A percentile compares a stretch with the other conserved stretches of the same genome.
Evolutionary conservation across 2,888 invertebrate genomes (phyloP).

Genomic region (Marronus borbonicus): DNA sequence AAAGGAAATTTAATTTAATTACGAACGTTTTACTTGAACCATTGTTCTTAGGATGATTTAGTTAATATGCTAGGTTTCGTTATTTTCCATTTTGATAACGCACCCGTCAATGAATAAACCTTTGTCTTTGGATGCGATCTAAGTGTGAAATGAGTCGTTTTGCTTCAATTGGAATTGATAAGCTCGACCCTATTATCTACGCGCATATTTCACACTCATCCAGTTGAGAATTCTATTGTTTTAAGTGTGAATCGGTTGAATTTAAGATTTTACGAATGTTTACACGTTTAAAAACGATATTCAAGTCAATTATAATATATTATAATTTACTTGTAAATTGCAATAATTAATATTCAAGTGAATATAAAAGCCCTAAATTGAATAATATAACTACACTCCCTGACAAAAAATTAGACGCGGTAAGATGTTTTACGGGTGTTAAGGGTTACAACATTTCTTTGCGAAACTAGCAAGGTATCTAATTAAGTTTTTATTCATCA

Average conservation of each 20-base stretch:
- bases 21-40: too few species aligned
- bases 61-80: not conserved
- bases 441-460: too few species aligned
- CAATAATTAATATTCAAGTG: too few species aligned
- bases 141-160: slow-evolving; percentile 21
- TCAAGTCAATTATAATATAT: too few species aligned
- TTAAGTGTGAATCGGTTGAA: not conserved
- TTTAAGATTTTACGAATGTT: not conserved
- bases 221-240: slow-evolving; percentile 39
- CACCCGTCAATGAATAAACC: slow-evolving; percentile 3
- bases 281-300: not conserved
- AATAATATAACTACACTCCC: too few species aligned
- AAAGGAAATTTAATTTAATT: too few species aligned
- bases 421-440: too few species aligned
- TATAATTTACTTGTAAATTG: too few species aligned
- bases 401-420: too few species aligned
- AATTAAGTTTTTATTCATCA: too few species aligned
- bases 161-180: slow-evolving; percentile 22
- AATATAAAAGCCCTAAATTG: too few species aligned
- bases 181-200: slow-evolving; percentile 17
- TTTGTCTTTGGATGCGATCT: slow-evolving; percentile 8
- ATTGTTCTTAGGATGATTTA: not conserved
- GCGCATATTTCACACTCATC: not conserved
- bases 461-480: too few species aligned
- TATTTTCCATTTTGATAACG: not conserved